Percentiles rank a stretch among this genome's conserved stretches.
Conservation (phyloP, 2,888 invertebrate genomes). For the Archips crataeganus region DNA sequence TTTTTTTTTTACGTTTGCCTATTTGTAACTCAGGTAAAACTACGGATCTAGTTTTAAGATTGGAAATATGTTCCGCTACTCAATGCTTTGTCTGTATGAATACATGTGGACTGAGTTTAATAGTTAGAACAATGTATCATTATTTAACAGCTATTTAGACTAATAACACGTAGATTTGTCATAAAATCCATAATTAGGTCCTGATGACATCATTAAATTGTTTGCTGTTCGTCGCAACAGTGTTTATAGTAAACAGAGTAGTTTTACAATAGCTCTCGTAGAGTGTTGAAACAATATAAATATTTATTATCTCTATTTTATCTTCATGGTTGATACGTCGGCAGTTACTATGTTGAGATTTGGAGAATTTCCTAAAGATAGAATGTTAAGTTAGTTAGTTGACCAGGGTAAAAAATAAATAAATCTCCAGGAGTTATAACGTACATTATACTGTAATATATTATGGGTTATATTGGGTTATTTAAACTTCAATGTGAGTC, state of each 20-base stretch:
- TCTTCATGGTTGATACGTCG: conserved; percentile 12
- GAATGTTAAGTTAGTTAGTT: background rate
- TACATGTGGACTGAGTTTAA: background rate
- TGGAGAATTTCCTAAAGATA: background rate
- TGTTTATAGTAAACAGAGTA: background rate
- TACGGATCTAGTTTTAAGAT: background rate
- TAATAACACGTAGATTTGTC: background rate
- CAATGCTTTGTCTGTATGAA: background rate
- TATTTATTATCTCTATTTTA: conserved; percentile 10
- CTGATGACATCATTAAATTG: conserved; percentile 2
- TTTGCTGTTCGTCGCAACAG: background rate
- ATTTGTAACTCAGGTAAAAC: background rate
- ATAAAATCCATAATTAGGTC: background rate
- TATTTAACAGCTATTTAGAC: background rate
- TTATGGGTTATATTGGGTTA: background rate
- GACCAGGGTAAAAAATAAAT: background rate
- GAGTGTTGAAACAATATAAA: conserved; percentile 6
- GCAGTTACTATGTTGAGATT: background rate
- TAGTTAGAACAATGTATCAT: background rate
- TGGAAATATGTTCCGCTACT: background rate
- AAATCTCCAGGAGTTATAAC: background rate
- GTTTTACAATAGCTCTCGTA: conserved; percentile 2
- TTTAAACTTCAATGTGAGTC: background rate
- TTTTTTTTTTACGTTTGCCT: background rate
- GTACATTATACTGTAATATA: no score